These are phyloP conservation scores for Diarsia brunnea DNA, from an alignment of 2,888 invertebrate genomes.

Conservation along the genomic window DNA sequence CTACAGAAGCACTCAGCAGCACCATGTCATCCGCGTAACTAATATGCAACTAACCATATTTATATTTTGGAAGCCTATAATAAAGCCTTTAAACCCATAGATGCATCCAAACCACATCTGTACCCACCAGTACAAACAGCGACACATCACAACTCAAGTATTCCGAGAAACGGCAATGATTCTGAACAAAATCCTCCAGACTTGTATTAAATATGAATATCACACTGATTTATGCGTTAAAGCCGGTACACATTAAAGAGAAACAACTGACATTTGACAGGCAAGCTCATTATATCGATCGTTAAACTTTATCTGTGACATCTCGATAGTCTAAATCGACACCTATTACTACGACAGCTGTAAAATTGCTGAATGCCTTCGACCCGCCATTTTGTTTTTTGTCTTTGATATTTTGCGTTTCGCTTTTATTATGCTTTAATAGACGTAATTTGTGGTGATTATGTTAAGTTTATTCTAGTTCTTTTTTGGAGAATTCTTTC, in stretches of 20 bases:
- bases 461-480: constrained; percentile 36
- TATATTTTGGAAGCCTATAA: not conserved
- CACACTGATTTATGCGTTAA: constrained; percentile 79
- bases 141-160: constrained; percentile 77
- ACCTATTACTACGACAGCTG: constrained; percentile 48
- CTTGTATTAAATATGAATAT: constrained; percentile 86
- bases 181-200: constrained; percentile 78
- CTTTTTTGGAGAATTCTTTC: constrained; percentile 37
- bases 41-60: not conserved
- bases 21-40: too few species aligned
- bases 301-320: constrained; percentile 61
- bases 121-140: constrained; percentile 63
- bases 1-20: too few species aligned
- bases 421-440: constrained; percentile 46
- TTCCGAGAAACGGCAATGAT: constrained; percentile 84
- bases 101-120: constrained; percentile 60
- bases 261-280: constrained; percentile 75
- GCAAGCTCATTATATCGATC: constrained; percentile 64
- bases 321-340: constrained; percentile 65
- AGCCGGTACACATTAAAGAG: constrained; percentile 70
- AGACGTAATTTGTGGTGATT: constrained; percentile 37
- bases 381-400: constrained; percentile 18
- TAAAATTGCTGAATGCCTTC: constrained; percentile 50
- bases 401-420: constrained; percentile 30
- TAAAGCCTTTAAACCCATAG: not conserved